These are phyloP conservation scores for Eupsittula cactorum DNA, from an alignment of 2,113 vertebrate genomes.

Conservation along the genomic window DNA sequence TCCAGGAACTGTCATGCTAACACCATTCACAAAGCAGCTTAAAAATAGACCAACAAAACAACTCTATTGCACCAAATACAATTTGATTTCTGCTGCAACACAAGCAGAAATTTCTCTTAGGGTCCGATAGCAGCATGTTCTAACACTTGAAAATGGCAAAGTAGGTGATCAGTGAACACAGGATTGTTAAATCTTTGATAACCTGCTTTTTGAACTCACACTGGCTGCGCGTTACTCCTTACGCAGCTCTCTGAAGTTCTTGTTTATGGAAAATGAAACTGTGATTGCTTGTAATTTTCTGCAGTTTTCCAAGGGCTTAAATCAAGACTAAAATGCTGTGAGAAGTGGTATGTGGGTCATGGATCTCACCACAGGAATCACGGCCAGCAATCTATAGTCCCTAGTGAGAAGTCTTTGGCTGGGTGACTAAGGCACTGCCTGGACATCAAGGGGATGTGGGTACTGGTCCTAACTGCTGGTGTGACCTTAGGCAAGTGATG, in stretches of 20 bases:
- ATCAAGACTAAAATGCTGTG: background rate
- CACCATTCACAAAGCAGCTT: conserved; percentile 30
- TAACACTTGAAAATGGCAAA: background rate
- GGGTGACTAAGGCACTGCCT: background rate
- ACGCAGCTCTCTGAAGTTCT: background rate
- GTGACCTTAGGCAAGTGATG: background rate
- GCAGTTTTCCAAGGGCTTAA: background rate
- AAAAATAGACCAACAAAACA: conserved; percentile 51
- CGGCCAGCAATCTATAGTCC: background rate
- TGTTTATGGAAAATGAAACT: background rate
- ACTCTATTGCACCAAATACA: background rate
- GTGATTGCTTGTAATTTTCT: background rate
- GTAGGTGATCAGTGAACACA: background rate
- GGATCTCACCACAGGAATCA: background rate
- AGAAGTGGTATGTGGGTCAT: background rate
- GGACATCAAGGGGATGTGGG: background rate
- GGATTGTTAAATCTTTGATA: background rate
- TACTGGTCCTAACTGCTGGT: background rate
- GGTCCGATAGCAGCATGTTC: background rate
- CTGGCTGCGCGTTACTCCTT: background rate
- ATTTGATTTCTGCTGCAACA: conserved; percentile 28
- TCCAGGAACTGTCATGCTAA: conserved; percentile 29
- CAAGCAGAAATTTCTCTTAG: background rate
- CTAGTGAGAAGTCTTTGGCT: background rate
- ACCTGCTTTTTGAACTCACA: background rate